Evolutionary conservation across 2,888 invertebrate genomes (phyloP).

Genomic region (Polydesmus complanatus): DNA sequence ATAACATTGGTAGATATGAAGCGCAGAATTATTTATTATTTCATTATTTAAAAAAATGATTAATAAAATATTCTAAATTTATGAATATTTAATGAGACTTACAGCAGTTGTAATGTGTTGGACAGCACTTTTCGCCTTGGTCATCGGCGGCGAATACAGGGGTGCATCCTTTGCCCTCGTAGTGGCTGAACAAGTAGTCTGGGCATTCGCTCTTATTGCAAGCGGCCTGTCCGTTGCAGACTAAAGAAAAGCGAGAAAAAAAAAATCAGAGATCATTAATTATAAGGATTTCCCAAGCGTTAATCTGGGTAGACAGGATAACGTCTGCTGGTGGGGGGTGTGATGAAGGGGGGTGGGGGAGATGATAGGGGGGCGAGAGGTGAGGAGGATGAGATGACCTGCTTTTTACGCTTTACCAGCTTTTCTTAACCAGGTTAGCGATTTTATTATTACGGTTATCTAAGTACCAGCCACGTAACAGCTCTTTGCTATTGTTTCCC

Average conservation of each 20-base stretch:
- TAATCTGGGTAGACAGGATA: too few relatives aligned
- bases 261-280: too few relatives aligned
- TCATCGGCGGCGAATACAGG: constrained; percentile 7
- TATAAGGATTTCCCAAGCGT: too few relatives aligned
- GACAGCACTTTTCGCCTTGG: constrained; percentile 14
- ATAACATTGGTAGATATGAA: too few relatives aligned
- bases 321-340: too few relatives aligned
- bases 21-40: neutral
- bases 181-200: constrained; percentile 17
- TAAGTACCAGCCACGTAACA: neutral
- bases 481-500: too few relatives aligned
- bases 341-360: neutral
- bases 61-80: neutral
- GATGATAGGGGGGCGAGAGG: too few relatives aligned
- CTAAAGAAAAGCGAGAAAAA: too few relatives aligned
- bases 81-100: constrained; percentile 1
- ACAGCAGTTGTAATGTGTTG: constrained; percentile 17
- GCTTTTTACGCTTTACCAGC: neutral
- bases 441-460: neutral
- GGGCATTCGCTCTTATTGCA: constrained; percentile 18
- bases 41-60: neutral
- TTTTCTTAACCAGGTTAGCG: neutral
- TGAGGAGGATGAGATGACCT: neutral
- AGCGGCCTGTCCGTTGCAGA: neutral
- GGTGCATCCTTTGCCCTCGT: constrained; percentile 18